These are phyloP conservation scores for Mythimna lalbum DNA, from an alignment of 2,888 invertebrate genomes.

Conservation along the genomic window DNA sequence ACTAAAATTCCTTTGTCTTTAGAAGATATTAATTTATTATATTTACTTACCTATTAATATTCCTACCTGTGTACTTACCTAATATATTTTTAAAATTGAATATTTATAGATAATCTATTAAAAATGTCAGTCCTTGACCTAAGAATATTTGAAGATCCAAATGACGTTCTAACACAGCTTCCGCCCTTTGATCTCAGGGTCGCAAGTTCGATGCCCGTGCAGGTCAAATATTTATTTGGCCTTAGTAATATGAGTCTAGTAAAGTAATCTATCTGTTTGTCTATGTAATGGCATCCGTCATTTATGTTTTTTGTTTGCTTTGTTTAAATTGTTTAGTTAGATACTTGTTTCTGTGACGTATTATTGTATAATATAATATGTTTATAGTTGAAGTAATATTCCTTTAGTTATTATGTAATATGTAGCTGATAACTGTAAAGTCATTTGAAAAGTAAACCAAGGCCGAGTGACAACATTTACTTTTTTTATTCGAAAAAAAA, in stretches of 20 bases:
- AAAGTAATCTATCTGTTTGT: constrained; percentile 40
- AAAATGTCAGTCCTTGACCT: not conserved
- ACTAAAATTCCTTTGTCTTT: no score
- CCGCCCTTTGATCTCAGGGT: constrained; percentile 23
- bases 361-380: not conserved
- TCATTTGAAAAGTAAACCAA: no score
- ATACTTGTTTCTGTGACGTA: not conserved
- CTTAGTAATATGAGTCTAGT: constrained; percentile 21
- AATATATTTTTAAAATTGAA: constrained; percentile 6
- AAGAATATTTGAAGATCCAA: constrained; percentile 10
- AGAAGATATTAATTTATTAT: not conserved
- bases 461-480: no score
- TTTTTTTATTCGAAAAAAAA: no score
- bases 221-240: constrained; percentile 47
- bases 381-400: not conserved
- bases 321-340: constrained; percentile 29
- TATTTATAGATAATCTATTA: constrained; percentile 12
- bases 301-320: constrained; percentile 25
- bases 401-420: not conserved
- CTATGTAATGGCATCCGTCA: constrained; percentile 36
- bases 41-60: not conserved
- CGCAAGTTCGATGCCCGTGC: constrained; percentile 31
- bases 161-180: constrained; percentile 12
- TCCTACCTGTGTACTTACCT: not conserved
- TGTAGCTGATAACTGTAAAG: no score